Evolutionary conservation across 2,797 vertebrate genomes (phyloP).

Genomic region (Poeciliopsis turneri): DNA sequence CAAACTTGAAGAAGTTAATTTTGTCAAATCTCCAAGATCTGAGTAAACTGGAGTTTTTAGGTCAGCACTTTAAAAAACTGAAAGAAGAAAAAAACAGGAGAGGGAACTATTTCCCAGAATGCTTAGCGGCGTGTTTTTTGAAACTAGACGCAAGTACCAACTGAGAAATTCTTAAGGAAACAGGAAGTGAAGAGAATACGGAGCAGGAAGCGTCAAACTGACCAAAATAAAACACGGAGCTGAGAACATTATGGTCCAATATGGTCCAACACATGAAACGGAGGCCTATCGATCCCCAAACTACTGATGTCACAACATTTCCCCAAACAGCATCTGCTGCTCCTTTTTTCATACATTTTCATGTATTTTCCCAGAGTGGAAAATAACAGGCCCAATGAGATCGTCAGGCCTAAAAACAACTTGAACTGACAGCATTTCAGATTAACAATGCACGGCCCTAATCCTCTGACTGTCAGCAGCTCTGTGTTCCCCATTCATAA

Average conservation of each 20-base stretch:
- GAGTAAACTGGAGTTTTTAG: too few species aligned
- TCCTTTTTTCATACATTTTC: not conserved
- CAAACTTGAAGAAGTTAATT: too few species aligned
- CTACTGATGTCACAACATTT: not conserved
- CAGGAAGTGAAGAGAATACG: not conserved
- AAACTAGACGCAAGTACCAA: not conserved
- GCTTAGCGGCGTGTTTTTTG: too few species aligned
- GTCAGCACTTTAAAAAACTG: too few species aligned
- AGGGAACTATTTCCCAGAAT: too few species aligned
- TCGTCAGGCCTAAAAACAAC: not conserved
- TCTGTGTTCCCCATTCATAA: conserved; percentile 6
- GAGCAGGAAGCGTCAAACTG: not conserved
- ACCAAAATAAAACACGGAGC: not conserved
- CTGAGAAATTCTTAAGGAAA: not conserved
- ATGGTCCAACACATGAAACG: not conserved
- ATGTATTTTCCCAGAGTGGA: not conserved
- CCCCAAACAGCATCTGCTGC: not conserved
- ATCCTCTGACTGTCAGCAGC: not conserved
- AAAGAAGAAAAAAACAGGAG: too few species aligned
- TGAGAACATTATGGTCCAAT: not conserved
- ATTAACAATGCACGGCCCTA: not conserved
- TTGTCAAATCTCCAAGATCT: too few species aligned
- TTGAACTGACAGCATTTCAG: not conserved
- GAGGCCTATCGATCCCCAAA: not conserved
- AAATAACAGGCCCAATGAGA: not conserved